Conservation (phyloP, 2,113 vertebrate species). For the Probosciger aterrimus region DNA sequence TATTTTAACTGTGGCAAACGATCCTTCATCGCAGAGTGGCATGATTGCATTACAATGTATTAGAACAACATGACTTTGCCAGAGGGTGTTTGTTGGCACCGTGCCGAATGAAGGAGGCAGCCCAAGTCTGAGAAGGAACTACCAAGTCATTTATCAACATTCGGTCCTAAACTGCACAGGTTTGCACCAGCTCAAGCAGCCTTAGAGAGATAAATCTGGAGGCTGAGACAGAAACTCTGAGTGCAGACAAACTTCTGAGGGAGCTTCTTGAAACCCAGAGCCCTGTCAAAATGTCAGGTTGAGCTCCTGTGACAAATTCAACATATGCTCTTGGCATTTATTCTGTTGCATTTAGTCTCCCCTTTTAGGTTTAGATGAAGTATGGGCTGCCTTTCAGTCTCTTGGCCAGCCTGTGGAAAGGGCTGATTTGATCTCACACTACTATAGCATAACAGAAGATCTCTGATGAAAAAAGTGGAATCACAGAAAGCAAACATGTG, state of each 20-base stretch:
- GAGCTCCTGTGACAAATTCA: background rate
- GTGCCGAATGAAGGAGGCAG: background rate
- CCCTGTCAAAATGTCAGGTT: background rate
- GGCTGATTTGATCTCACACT: background rate
- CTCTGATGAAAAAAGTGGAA: background rate
- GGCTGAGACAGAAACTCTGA: background rate
- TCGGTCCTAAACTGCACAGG: background rate
- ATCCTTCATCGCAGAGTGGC: slow-evolving; percentile 3
- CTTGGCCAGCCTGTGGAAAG: background rate
- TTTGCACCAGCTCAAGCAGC: background rate
- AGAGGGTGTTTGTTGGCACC: slow-evolving; percentile 17
- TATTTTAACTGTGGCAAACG: slow-evolving; percentile 23
- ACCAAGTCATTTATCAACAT: slow-evolving; percentile 28
- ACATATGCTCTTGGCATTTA: background rate
- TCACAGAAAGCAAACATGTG: background rate
- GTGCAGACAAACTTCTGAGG: background rate
- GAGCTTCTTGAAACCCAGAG: background rate
- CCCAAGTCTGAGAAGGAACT: slow-evolving; percentile 1
- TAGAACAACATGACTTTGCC: slow-evolving; percentile 53
- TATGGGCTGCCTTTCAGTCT: background rate
- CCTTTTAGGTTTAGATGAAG: background rate
- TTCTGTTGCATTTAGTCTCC: background rate
- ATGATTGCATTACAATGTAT: slow-evolving; percentile 27
- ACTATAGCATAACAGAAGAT: background rate
- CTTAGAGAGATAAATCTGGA: background rate